These are phyloP conservation scores for Amaurobius ferox DNA, from an alignment of 2,888 invertebrate genomes.

Conservation along the genomic window DNA sequence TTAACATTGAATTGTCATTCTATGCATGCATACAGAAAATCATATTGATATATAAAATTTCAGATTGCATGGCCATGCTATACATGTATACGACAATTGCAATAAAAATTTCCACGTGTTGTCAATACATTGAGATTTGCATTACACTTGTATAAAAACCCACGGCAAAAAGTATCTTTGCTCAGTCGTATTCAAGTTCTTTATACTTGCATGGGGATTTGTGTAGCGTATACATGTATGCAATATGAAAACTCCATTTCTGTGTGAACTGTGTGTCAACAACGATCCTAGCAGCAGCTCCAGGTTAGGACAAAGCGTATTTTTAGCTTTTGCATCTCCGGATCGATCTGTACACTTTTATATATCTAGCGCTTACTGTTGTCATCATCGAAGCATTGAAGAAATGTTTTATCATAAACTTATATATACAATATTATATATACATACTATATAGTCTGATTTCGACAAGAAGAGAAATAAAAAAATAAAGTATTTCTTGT, in stretches of 20 bases:
- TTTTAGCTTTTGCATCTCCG: constrained; percentile 66
- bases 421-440: constrained; percentile 60
- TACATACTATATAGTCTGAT: constrained; percentile 67
- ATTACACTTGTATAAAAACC: no score
- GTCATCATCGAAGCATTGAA: constrained; percentile 58
- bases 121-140: no score
- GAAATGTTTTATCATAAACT: constrained; percentile 61
- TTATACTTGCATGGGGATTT: neutral
- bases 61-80: no score
- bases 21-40: no score
- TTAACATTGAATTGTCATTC: no score
- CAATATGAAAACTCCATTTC: no score
- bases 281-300: constrained; percentile 49
- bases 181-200: no score
- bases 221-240: neutral
- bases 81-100: no score
- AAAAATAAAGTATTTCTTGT: constrained; percentile 71
- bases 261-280: neutral
- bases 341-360: constrained; percentile 60
- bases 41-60: no score
- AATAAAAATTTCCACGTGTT: no score
- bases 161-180: no score
- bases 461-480: constrained; percentile 64
- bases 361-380: constrained; percentile 66
- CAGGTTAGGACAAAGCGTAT: constrained; percentile 46